Percentiles rank a stretch among this genome's conserved stretches.
Evolutionary conservation across 2,888 invertebrate genomes (phyloP).

Genomic region (Drosophila multiciliata): DNA sequence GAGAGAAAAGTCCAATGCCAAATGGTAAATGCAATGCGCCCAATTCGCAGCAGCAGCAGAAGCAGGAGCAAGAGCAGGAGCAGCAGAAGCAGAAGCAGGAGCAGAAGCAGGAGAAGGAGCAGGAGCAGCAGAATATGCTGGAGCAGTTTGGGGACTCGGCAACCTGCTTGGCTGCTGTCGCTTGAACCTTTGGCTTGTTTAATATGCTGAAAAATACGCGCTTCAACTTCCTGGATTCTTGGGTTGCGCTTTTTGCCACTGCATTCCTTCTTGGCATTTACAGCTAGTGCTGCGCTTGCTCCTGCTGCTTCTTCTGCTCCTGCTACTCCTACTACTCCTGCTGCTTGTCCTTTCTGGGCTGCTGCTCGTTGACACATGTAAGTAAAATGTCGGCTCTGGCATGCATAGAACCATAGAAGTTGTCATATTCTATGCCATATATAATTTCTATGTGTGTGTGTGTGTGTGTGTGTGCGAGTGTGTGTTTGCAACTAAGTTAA

Average conservation of each 20-base stretch:
- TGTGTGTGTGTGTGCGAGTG: neutral
- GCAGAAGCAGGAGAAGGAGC: no score
- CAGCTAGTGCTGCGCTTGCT: constrained; percentile 5
- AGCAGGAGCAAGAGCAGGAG: neutral
- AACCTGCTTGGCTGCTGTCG: constrained; percentile 20
- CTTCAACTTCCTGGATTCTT: constrained; percentile 59
- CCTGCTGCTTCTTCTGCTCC: constrained; percentile 13
- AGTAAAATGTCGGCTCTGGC: constrained; percentile 61
- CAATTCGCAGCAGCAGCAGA: constrained; percentile 21
- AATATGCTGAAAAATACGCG: constrained; percentile 81
- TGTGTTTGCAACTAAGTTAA: neutral
- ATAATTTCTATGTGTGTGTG: neutral
- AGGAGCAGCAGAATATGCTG: no score
- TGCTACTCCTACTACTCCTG: constrained; percentile 12
- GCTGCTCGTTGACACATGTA: constrained; percentile 64
- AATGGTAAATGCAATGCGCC: constrained; percentile 51
- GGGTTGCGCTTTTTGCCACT: constrained; percentile 40
- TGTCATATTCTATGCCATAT: constrained; percentile 19
- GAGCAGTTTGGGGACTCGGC: constrained; percentile 4
- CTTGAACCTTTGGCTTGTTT: constrained; percentile 75
- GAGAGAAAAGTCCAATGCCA: constrained; percentile 23
- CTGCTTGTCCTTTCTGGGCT: constrained; percentile 22
- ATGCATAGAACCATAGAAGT: constrained; percentile 30
- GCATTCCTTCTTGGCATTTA: constrained; percentile 42
- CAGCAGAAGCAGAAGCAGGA: rapidly evolving